Evolutionary conservation across 2,888 invertebrate genomes (phyloP), one percentile per base, ranked within the genome.

Genomic region (Lysandra bellargus): DNA sequence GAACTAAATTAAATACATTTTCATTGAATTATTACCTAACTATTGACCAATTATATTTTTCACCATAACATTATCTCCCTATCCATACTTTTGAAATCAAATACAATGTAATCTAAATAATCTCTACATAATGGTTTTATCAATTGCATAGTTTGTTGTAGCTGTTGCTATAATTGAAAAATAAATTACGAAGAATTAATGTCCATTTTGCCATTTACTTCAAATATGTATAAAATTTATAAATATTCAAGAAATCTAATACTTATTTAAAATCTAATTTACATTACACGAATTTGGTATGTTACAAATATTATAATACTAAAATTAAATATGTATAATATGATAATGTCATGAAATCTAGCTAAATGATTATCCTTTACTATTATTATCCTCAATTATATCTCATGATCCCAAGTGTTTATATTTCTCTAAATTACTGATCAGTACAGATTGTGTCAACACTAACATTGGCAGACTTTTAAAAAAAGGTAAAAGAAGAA

Each of bases 401-500:
- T 75, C 37, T 77, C 78, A 78, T 81, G 80, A 79, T 81, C 81
- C 82, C 80, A 79, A 79, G 61, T 78, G 79, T 80, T 81, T 73
- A 76, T 69, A 37, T 69, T 69, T 37, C 69, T 79, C 80, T 81
- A 79, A 79, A 79, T 79, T 79, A 81, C 23, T 80, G 81, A 74
- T 81, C 80, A 81, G 80, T 79, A 69, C 53, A 57, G 40, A 80
- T 81, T 82, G 81, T 80, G 73, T 79, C 80, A 81, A 79, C 79
- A 80, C 79, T 64, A 64, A 30, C 3, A 64, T 64, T 12, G 23
- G 30, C 64, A 64, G 9, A 12, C 30, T 61, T 61, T 23, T 23
- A 30, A 64, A 64, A 9, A 1, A 64, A 40, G 40, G 9, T 9
- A 49, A 49, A 12, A 49, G 12, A 12, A 30, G 30, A 64, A 64